Percentiles rank a stretch among this genome's conserved stretches.
These are phyloP conservation scores for Molanna angustata DNA, from an alignment of 2,888 invertebrate genomes.

Conservation along the genomic window DNA sequence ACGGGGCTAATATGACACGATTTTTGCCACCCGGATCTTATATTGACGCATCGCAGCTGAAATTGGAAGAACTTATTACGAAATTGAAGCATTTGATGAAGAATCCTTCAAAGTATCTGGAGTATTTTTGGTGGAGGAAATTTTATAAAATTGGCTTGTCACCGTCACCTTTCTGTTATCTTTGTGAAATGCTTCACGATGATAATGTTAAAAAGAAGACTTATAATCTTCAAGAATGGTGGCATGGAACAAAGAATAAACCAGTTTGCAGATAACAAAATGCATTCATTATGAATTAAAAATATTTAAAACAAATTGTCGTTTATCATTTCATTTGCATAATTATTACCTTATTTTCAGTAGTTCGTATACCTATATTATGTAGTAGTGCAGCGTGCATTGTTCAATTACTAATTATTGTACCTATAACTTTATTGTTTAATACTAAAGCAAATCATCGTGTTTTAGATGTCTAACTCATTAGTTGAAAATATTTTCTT, in stretches of 20 bases:
- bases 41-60: constrained; percentile 62
- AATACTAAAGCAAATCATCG: no score
- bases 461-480: no score
- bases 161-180: constrained; percentile 49
- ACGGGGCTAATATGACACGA: constrained; percentile 50
- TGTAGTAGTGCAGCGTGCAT: no score
- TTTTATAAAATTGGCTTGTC: constrained; percentile 38
- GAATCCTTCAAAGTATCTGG: constrained; percentile 57
- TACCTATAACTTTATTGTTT: no score
- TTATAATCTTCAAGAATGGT: constrained; percentile 18
- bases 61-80: constrained; percentile 54
- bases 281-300: no score
- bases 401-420: no score
- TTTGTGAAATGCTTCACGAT: constrained; percentile 53
- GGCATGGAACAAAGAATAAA: constrained; percentile 17
- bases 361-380: no score
- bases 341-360: no score
- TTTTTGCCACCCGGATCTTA: constrained; percentile 55
- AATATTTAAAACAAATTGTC: no score
- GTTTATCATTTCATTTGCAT: no score
- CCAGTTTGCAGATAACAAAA: no score
- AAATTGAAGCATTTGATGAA: constrained; percentile 52
- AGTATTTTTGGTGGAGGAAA: constrained; percentile 66
- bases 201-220: constrained; percentile 1
- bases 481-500: no score